phyloP scores from a whole-genome alignment of 2,113 vertebrate genomes.

The Ctenomys sociabilis region DNA sequence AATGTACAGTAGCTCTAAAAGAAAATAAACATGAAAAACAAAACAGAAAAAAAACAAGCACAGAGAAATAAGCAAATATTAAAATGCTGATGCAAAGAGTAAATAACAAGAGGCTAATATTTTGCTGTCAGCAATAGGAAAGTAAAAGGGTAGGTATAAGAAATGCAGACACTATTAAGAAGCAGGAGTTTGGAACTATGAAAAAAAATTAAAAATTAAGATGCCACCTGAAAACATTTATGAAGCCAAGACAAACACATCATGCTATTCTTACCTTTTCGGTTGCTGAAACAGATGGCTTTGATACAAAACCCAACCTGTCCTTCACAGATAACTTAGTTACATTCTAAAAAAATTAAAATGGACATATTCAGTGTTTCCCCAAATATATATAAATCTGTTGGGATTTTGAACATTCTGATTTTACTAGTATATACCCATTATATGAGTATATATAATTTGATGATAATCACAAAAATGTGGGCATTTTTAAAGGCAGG shows the following conservation, averaged over 20 bases:
- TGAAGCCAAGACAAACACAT: conserved; percentile 82
- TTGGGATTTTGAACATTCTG: conserved; percentile 79
- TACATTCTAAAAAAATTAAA: conserved; percentile 88
- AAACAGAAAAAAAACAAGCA: conserved; percentile 54
- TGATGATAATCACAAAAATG: conserved; percentile 57
- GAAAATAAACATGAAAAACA: conserved; percentile 50
- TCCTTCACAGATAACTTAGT: conserved; percentile 95
- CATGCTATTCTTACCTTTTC: conserved; percentile 91
- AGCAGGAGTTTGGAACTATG: conserved; percentile 75
- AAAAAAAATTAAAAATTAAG: conserved; percentile 76
- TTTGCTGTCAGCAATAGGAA: conserved; percentile 73
- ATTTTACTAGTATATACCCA: conserved; percentile 58
- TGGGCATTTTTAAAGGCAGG: background rate
- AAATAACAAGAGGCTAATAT: conserved; percentile 44
- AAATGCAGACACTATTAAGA: conserved; percentile 72
- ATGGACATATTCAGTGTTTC: conserved; percentile 75
- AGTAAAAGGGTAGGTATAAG: conserved; percentile 66
- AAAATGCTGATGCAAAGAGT: conserved; percentile 73
- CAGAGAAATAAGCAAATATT: conserved; percentile 69
- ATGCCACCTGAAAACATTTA: conserved; percentile 83
- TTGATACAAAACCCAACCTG: conserved; percentile 93
- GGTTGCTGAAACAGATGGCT: conserved; percentile 89
- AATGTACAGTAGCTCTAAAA: conserved; percentile 32
- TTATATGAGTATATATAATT: conserved; percentile 23
- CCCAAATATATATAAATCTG: conserved; percentile 67